These are phyloP conservation scores for Thunnus thynnus DNA, from an alignment of 2,113 vertebrate genomes.

Conservation along the genomic window DNA sequence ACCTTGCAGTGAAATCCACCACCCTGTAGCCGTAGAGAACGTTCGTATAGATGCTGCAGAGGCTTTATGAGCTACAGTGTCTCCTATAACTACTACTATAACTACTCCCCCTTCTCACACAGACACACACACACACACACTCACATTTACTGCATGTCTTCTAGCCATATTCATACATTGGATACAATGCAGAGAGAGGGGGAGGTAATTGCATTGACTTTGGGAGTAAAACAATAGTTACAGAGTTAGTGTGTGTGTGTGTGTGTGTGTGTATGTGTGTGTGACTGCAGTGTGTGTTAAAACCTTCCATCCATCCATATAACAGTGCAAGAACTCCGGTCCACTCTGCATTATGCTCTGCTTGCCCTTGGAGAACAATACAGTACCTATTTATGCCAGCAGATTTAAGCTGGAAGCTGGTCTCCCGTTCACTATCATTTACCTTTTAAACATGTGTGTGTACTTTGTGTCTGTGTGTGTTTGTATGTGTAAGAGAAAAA, in stretches of 20 bases:
- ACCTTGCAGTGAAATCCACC: conserved; percentile 35
- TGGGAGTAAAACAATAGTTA: conserved; percentile 71
- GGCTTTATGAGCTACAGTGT: conserved; percentile 61
- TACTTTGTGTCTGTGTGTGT: background rate
- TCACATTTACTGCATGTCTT: conserved; percentile 59
- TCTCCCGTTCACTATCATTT: conserved; percentile 47
- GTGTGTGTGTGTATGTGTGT: conserved; percentile 45
- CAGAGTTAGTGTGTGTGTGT: conserved; percentile 44
- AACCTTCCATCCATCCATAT: conserved; percentile 57
- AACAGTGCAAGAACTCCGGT: conserved; percentile 32
- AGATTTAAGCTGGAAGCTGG: conserved; percentile 23
- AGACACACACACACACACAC: background rate
- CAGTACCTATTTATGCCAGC: conserved; percentile 44
- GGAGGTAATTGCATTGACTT: conserved; percentile 75
- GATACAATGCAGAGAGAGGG: conserved; percentile 52
- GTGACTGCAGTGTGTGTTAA: conserved; percentile 34
- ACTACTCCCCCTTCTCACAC: background rate
- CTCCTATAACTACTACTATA: conserved; percentile 51
- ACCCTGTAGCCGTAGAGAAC: conserved; percentile 45
- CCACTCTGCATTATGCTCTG: conserved; percentile 38
- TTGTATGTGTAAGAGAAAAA: conserved; percentile 10
- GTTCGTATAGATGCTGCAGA: conserved; percentile 56
- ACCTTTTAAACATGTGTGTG: conserved; percentile 41
- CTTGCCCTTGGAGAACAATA: conserved; percentile 69
- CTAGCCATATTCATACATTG: conserved; percentile 65